Evolutionary conservation across 2,113 vertebrate genomes (phyloP).

Genomic region (Upupa epops): DNA sequence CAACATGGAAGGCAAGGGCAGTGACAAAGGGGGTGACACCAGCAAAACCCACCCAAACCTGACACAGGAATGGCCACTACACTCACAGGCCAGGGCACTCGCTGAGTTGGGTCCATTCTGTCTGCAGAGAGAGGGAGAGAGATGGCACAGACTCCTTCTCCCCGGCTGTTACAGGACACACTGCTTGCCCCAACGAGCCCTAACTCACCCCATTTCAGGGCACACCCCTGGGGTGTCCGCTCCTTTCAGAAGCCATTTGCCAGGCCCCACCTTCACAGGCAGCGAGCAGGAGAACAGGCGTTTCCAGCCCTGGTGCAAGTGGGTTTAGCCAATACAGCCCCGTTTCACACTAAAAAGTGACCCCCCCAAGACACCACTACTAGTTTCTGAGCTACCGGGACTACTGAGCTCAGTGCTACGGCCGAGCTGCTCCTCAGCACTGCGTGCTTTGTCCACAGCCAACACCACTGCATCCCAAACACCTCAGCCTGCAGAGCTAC

Average conservation of each 20-base stretch:
- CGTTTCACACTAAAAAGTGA: not conserved
- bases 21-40: too few relatives aligned
- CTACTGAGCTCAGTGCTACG: too few relatives aligned
- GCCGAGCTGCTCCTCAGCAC: not conserved
- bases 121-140: too few relatives aligned
- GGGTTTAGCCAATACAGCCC: not conserved
- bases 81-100: too few relatives aligned
- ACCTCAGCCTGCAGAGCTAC: not conserved
- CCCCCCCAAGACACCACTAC: too few relatives aligned
- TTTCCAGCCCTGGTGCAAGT: not conserved
- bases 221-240: not conserved
- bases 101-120: too few relatives aligned
- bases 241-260: not conserved
- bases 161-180: fast-evolving
- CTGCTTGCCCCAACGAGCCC: not conserved
- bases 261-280: not conserved
- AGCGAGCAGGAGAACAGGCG: too few relatives aligned
- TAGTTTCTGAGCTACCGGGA: too few relatives aligned
- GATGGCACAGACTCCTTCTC: too few relatives aligned
- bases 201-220: not conserved
- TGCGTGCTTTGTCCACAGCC: not conserved
- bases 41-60: too few relatives aligned
- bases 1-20: too few relatives aligned
- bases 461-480: not conserved
- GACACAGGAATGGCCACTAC: too few relatives aligned